Conservation (phyloP, 2,888 invertebrate species). For the Mesopsocus fuscifrons region DNA sequence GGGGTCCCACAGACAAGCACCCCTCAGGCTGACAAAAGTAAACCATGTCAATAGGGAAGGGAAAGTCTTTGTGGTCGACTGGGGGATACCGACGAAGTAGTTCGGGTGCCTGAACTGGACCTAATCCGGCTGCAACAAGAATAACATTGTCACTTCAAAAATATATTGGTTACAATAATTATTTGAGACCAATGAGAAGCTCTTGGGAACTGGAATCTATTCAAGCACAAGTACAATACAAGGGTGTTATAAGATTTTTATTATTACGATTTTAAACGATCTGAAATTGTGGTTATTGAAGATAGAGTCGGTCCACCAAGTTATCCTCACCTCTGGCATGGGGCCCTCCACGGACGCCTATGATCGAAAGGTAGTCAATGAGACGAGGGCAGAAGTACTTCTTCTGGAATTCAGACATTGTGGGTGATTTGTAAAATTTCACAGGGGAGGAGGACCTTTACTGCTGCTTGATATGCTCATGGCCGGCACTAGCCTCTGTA, state of each 20-base stretch:
- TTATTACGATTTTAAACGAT: too few relatives aligned
- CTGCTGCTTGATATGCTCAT: too few relatives aligned
- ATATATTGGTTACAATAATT: too few relatives aligned
- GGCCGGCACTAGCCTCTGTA: too few relatives aligned
- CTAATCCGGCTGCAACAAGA: slow-evolving; percentile 15
- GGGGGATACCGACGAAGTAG: slow-evolving; percentile 86
- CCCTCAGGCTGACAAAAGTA: slow-evolving; percentile 99
- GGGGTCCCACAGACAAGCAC: slow-evolving; percentile 79
- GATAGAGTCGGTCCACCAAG: too few relatives aligned
- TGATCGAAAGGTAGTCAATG: slow-evolving; percentile 93
- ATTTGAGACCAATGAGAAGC: too few relatives aligned
- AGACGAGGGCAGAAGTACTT: slow-evolving; percentile 68
- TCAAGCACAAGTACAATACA: too few relatives aligned
- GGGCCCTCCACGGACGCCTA: slow-evolving; percentile 48
- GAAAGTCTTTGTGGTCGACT: slow-evolving; percentile 93
- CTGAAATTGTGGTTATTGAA: too few relatives aligned
- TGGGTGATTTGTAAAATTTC: too few relatives aligned
- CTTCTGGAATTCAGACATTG: slow-evolving; percentile 40
- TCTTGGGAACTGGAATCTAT: too few relatives aligned
- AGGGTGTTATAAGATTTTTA: not conserved
- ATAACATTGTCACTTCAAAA: not conserved
- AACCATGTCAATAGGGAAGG: slow-evolving; percentile 92
- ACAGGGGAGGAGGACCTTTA: too few relatives aligned
- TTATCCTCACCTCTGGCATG: slow-evolving; percentile 7
- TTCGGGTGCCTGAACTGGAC: slow-evolving; percentile 62